Base-by-base conservation (phyloP, 2,113 vertebrate species). In the Helogale parvula region DNA sequence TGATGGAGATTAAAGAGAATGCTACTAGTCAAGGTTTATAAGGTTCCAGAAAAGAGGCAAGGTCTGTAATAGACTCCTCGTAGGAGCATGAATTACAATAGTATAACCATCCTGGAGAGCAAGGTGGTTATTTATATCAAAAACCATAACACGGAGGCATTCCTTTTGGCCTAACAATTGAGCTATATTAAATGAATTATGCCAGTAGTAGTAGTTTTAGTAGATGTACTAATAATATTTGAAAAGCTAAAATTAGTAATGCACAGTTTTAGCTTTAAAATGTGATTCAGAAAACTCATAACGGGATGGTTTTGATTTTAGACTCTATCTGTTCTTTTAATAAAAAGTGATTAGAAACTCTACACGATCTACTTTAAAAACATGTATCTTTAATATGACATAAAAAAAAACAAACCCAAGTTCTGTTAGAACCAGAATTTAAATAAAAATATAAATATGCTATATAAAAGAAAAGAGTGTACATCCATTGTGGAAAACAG, bases 341-440 rank as follows among this genome's bases (percentile, higher is more conserved):
- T 88, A 92, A 9, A 76, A 97, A 97, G 66, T 82, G 31, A 92
- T 31, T 14, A 91, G 80, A 90, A 7, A 60, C 27, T 79, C 41
- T 11, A 65, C 21, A 68, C 5, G n/a, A 38, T 35, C 7, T 80
- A 89, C 83, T 57, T 92, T 38, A 72, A 87, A 97, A 94, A 23
- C 27, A 41, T 47, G 19, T 3, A 82, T 57, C 54, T 71, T 79
- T 25, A 82, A 50, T 52, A 79, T 92, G 33, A 68, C 9, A 85
- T 35, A 15, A 47, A 85, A 88, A 94, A 79, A 81, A 47, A 47
- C 45, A 83, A 54, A 23, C 12, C 5, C 31, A 96, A 80, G 25
- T 4, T 9, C 77, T 10, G 16, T 65, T 76, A 16, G 12, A 90
- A n/a, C 5, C 27, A 77, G 74, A 60, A 88, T 80, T 63, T 92